Base-by-base conservation (phyloP, 1,140 invertebrate genomes). In the Nymphalis io region DNA sequence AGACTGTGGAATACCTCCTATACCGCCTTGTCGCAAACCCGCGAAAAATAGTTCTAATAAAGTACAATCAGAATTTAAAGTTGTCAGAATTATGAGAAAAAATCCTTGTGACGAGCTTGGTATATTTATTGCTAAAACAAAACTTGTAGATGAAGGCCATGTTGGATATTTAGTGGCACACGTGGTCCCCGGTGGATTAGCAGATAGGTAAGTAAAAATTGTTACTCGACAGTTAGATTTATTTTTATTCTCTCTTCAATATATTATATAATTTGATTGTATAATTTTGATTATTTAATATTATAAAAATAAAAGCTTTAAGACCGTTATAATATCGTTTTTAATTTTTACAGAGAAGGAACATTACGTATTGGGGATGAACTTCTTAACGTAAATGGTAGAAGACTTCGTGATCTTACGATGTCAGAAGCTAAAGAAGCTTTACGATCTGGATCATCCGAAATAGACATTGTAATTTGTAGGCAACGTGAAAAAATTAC, bases 141-240 rank as follows among this genome's bases (percentile, higher is more conserved):
- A 93, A 74, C 92, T 94, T 39, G 90, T 93, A 2, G 93, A 94
- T 64, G 94, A 95, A 77, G 94, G 94, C 12, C 93, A 92, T 76
- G 93, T 95, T 15, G 96, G 96, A 12, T 97, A 96, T 85, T 93
- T 97, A 74, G 95, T 98, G 3, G 96, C 96, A n/a, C 95, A 96
- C 78, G 95, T 97, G 3, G 95, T 96, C 27, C 94, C 95, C 16
- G 94, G 94, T 60, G 96, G 96, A 64, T 88, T 97, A 68, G 96
- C 96, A 8, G 93, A 96, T 79, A 95, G 94, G 95, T 96, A 87
- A 91, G 93, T 92, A 39, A 40, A 20, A 40, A n/a, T 2, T 33
- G 27, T 33, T 33, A 33, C 4, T 27, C 23, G 23, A 27, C 5
- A 2, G 23, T 27, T 27, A 3, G 23, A 27, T 27, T n/a, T 5